Evolutionary conservation across 2,888 invertebrate species (phyloP), one percentile per base, ranked within the genome.

Genomic region (Spisula subtruncata): DNA sequence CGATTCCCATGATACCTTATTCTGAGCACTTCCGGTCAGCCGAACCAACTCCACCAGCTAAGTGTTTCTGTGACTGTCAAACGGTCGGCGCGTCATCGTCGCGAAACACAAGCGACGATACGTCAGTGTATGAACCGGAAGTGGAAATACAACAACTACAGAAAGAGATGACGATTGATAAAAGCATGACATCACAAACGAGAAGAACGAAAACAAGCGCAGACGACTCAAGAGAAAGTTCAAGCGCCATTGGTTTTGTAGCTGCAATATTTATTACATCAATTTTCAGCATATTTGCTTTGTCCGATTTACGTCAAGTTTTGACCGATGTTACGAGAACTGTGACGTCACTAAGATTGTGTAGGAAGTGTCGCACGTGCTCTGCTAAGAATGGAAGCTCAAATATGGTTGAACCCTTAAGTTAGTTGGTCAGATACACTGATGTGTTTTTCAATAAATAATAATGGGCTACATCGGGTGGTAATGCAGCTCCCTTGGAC

Each of bases 1-100:
- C 60, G n/a, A 66, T 66, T 66, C 60, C 60, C 60, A 66, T 25
- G 25, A 66, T 66, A 2, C 60, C 60, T 10, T 66, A 66, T 66
- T 66, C 25, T 66, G 60, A 66, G 8, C 60, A 66, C 60, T 66
- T 66, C 60, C 60, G n/a, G 60, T 66, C 60, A 25, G 8, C 60
- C 25, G 60, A n/a, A 4, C 1, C 14, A 51, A 25, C 60, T 25
- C 20, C 8, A 41, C 16, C 18, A 20, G 6, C 60, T 25, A n/a
- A 66, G n/a, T 66, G 60, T 25, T 66, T 66, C 25, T 66, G 60
- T n/a, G n/a, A 25, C 25, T 66, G 60, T 12, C n/a, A 66, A 66
- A 66, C 60, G 18, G 56, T 56, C 8, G 60, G 60, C 60, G 25
- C 10, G n/a, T 25, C 10, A 25, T 10, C 25, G 6, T 25, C 25